Base-by-base conservation (phyloP, 2,113 vertebrate species). In the Ammodytes dubius region DNA sequence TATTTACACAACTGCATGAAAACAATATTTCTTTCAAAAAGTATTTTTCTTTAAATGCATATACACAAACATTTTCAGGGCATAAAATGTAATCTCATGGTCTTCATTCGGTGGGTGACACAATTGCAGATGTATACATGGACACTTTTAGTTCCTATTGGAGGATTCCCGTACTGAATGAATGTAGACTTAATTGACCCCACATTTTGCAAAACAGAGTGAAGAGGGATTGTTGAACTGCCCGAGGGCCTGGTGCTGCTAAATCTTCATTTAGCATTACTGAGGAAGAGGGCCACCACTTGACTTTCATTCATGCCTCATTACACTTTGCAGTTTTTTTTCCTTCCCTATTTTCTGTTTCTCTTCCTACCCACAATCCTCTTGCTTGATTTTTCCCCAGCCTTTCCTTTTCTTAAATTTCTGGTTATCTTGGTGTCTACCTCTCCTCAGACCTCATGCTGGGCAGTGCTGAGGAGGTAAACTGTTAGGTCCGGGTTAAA, bases 401-500 rank as follows among this genome's bases (percentile, higher is more conserved):
- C 58, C 45, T 43, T 6, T 70, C 49, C 27, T 50, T 73, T 52
- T 43, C 47, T 70, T 70, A 68, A 68, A 68, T 70, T 67, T 59
- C 52, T 73, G 2, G 0, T 86, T 53, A 61, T 78, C 52, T 58
- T 43, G 53, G 2, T 46, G 4, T 59, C 40, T 60, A 46, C 70
- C 74, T 83, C 47, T 79, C 64, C 67, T 75, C 76, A 87, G 61
- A 27, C 57, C n/a, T 47, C 71, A 64, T 27, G 37, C 84, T 82
- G 74, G 46, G 74, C 63, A 76, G 60, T 85, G 74, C 86, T 66
- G 83, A 81, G 87, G 76, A 84, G 66, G 70, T 70, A 77, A 85
- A 91, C 73, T 58, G 71, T 45, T 59, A 75, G 54, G 50, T 86
- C 75, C 91, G 92, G 77, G 70, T 64, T 37, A 42, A 70, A 87